phyloP scores from a whole-genome alignment of 1,140 invertebrate genomes.

The Bombus ignitus region DNA sequence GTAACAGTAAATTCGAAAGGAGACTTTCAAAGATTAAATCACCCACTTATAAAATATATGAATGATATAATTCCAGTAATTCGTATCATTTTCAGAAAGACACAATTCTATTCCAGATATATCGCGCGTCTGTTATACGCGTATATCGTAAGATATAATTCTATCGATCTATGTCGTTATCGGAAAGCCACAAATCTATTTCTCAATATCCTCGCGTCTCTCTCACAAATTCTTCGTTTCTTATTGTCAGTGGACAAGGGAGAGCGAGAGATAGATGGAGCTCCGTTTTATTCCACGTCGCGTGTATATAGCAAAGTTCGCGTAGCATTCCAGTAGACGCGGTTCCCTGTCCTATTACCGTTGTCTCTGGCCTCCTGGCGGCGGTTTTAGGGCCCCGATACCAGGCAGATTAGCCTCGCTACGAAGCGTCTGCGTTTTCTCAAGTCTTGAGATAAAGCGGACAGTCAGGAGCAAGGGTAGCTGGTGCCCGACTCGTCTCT shows the following conservation, averaged over 20 bases:
- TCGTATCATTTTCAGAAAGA: neutral
- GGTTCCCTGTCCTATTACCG: constrained; percentile 50
- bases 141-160: too few species aligned
- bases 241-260: too few species aligned
- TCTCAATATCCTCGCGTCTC: neutral
- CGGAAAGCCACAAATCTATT: too few species aligned
- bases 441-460: constrained; percentile 62
- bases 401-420: constrained; percentile 59
- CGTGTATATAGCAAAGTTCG: constrained; percentile 13
- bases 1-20: too few species aligned
- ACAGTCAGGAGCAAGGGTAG: constrained; percentile 44
- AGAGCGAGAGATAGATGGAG: neutral
- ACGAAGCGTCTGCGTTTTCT: constrained; percentile 67
- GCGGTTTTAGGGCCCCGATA: constrained; percentile 67
- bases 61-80: neutral
- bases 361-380: constrained; percentile 57
- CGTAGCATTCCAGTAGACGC: constrained; percentile 11
- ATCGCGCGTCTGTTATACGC: too few species aligned
- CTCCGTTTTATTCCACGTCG: neutral
- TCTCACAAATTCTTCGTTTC: neutral
- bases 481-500: constrained; percentile 34
- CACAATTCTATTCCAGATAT: neutral
- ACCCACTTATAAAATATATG: neutral
- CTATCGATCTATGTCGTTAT: too few species aligned
- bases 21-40: neutral